Evolutionary conservation across 2,113 vertebrate genomes (phyloP).

Genomic region (Grammomys surdaster): DNA sequence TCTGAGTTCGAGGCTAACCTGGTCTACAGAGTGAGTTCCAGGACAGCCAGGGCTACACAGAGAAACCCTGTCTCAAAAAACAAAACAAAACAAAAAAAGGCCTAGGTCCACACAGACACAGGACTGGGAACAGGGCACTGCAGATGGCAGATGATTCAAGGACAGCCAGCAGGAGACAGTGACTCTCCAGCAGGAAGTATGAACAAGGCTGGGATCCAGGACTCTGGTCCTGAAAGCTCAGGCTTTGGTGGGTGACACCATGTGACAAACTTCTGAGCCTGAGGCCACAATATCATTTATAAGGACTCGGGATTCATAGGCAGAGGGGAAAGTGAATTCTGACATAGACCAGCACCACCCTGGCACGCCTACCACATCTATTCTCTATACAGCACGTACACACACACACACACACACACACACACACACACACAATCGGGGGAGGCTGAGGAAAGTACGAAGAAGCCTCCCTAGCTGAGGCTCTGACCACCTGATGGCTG

Average conservation of each 20-base stretch:
- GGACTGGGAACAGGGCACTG: not conserved
- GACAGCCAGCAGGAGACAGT: not conserved
- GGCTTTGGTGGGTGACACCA: not conserved
- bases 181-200: not conserved
- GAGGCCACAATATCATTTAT: not conserved
- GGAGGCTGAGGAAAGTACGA: not conserved
- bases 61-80: too few species aligned
- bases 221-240: not conserved
- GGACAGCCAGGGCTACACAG: too few species aligned
- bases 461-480: not conserved
- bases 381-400: not conserved
- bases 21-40: too few species aligned
- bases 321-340: not conserved
- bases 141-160: not conserved
- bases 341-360: not conserved
- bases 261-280: rapidly evolving
- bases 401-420: not conserved
- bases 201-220: not conserved
- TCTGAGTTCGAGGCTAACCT: too few species aligned
- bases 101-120: not conserved
- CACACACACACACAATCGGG: not conserved
- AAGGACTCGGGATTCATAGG: not conserved
- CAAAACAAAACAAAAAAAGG: not conserved
- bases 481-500: not conserved
- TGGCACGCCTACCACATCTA: rapidly evolving